Base-by-base conservation (phyloP, 2,113 vertebrate genomes). In the Notothenia coriiceps region DNA sequence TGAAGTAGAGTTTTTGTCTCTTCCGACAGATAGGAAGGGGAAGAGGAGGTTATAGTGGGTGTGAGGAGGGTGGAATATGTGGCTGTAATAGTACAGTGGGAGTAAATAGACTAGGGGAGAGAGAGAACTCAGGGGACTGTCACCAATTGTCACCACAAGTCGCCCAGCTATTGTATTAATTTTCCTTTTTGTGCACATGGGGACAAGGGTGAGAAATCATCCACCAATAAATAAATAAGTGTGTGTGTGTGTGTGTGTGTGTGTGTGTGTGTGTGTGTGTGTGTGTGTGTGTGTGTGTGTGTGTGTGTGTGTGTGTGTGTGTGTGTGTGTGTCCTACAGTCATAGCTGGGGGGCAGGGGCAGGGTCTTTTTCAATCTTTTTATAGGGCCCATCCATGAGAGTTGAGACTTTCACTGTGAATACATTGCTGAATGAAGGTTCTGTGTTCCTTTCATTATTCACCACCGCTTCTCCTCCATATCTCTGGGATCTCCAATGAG, bases 1-100 rank as follows among this genome's bases (percentile, higher is more conserved):
- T 91, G 92, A 95, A 95, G 91, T 92, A 85, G 92, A 92, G 89
- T 93, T 92, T 94, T 91, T 91, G 90, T 92, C 91, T 90, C 78
- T 86, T 86, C 90, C 75, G 63, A 59, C 72, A 80, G 78, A 88
- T 81, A 20, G 69, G 50, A 86, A 80, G 56, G 73, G 68, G 83
- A 46, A 22, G 71, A 64, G 56, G 64, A 76, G 84, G 89, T 86
- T 80, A 79, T 64, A 73, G 80, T 47, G 87, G 73, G 85, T 86
- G 88, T 85, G 78, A 80, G 85, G 64, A 82, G 54, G 70, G 50
- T 62, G 86, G 74, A 70, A 47, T 59, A 18, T 63, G 74, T 87
- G 83, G 68, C 80, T 88, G 64, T 80, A 77, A 86, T 86, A 62
- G 87, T 79, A 61, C 79, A 54, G 78, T 68, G 86, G 88, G 89